Conservation (phyloP, 2,888 invertebrate genomes). For the Apeira syringaria region DNA sequence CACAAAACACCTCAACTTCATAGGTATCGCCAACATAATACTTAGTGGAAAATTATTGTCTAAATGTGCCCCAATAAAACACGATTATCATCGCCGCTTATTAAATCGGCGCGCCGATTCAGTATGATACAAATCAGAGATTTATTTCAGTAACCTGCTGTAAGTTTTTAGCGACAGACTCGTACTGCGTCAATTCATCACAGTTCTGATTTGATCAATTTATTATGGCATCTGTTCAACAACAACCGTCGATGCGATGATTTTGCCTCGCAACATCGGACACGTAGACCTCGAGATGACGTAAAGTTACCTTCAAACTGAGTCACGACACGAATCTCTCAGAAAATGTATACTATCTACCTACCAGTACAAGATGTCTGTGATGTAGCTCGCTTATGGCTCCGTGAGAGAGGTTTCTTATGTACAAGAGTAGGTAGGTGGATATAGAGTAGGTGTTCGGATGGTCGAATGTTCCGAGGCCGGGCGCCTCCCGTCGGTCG, state of each 20-base stretch:
- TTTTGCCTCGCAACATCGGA: constrained; percentile 14
- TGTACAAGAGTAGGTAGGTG: constrained; percentile 31
- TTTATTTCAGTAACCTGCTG: too few relatives aligned
- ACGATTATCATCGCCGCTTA: too few relatives aligned
- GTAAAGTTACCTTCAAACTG: constrained; percentile 30
- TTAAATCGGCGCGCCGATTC: too few relatives aligned
- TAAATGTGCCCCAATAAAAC: too few relatives aligned
- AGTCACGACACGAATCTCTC: constrained; percentile 26
- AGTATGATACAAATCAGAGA: too few relatives aligned
- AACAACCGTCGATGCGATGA: constrained; percentile 1
- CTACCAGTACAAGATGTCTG: constrained; percentile 2
- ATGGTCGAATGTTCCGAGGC: constrained; percentile 47
- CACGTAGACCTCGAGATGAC: constrained; percentile 22
- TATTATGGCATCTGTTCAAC: constrained; percentile 9
- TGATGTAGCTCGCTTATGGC: constrained; percentile 20
- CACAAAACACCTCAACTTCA: too few relatives aligned
- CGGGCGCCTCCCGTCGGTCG: constrained; percentile 57
- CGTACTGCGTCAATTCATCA: too few relatives aligned
- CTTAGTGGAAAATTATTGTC: too few relatives aligned
- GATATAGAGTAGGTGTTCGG: constrained; percentile 35
- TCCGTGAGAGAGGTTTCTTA: constrained; percentile 27
- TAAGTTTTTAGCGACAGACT: too few relatives aligned
- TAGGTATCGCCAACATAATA: too few relatives aligned
- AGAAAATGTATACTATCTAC: constrained; percentile 23
- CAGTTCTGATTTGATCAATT: constrained; percentile 5